Evolutionary conservation across 1,140 invertebrate genomes (phyloP).

Genomic region (Diorhabda carinulata): DNA sequence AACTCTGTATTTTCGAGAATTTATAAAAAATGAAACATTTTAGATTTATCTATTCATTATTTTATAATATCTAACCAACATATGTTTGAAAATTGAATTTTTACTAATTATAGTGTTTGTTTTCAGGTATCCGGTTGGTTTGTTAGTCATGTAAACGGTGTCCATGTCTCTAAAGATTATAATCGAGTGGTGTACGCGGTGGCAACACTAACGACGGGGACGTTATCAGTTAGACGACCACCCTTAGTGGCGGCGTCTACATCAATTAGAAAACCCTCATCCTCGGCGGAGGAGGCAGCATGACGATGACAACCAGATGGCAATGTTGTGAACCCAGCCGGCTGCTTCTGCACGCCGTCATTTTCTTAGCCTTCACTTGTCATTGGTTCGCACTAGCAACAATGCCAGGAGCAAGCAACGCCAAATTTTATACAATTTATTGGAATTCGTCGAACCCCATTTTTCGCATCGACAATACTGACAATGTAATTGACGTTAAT

Average conservation of each 20-base stretch:
- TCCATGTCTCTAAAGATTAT: not conserved
- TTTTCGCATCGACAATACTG: constrained; percentile 96
- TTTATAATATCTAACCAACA: too few relatives aligned
- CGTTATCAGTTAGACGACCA: not conserved
- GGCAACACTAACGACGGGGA: not conserved
- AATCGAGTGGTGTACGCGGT: not conserved
- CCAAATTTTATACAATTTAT: constrained; percentile 46
- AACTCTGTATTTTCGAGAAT: too few relatives aligned
- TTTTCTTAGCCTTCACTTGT: constrained; percentile 32
- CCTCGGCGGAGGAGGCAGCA: constrained; percentile 16
- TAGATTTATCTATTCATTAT: too few relatives aligned
- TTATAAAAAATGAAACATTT: too few relatives aligned
- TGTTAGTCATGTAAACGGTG: not conserved
- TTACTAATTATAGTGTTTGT: not conserved
- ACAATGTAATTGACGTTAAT: constrained; percentile 95
- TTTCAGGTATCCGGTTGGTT: not conserved
- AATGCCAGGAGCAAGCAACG: constrained; percentile 35
- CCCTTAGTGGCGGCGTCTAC: constrained; percentile 1
- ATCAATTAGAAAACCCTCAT: constrained; percentile 4
- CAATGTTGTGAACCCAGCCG: constrained; percentile 25
- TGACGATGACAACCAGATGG: constrained; percentile 20
- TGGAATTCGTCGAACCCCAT: constrained; percentile 57
- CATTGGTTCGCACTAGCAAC: constrained; percentile 35
- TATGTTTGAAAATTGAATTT: too few relatives aligned
- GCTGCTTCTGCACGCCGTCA: constrained; percentile 27